Evolutionary conservation across 2,113 vertebrate species (phyloP), one percentile per base, ranked within the genome.

Genomic region (Ceyx cyanopectus): DNA sequence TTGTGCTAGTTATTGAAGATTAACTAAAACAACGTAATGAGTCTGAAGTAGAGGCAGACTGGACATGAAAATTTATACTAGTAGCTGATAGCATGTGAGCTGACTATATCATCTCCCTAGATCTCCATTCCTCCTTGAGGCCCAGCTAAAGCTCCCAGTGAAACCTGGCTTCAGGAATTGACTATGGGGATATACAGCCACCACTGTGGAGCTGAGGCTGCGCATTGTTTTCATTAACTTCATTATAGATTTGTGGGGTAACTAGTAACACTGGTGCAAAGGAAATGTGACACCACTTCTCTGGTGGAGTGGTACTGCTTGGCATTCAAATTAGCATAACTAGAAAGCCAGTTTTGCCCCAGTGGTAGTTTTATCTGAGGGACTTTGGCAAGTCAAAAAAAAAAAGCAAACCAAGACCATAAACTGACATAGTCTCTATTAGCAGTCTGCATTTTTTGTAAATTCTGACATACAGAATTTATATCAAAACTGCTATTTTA

Each of bases 401-500:
- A 9, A 29, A 13, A 32, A 27, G 12, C 56, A 19, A 14, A 10
- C 16, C 69, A 81, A 45, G 73, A 53, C 7, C 15, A 23, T 12
- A 56, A 17, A 1, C 54, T 80, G 78, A 62, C 89, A 76, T 56
- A 41, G 67, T 77, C 83, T 79, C 46, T 78, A 68, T 65, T 80
- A 85, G 83, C 94, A 95, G 80, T 87, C 82, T 87, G 50, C 43
- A 45, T 88, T 96, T 97, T 96, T 96, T 95, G 37, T 97, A 96
- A 96, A 94, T 96, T 94, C 80, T 94, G 85, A 43, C 75, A 21
- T 89, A 96, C 73, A 82, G 82, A 94, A 92, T 97, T 98, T 97
- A 30, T 97, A 97, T 80, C 14, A 79, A 96, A 97, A 97, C 94
- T 95, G 95, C 88, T 96, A 83, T 96, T 96, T 96, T 97, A 97